A percentile compares a stretch with the other conserved stretches of the same genome.
Evolutionary conservation across 2,888 invertebrate genomes (phyloP).

Genomic region (Drosophila birchii): DNA sequence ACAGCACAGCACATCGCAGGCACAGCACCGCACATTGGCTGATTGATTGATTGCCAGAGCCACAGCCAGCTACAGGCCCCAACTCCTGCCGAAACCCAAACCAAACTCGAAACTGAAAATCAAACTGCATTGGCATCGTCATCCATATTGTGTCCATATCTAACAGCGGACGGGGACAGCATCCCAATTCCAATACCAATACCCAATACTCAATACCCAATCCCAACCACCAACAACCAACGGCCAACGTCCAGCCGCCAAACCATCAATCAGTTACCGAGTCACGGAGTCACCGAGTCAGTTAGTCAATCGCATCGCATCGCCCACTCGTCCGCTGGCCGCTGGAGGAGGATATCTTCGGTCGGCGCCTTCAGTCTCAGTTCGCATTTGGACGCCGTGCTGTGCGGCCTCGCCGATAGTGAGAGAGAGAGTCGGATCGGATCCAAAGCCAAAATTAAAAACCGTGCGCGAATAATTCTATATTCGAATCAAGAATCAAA

Average conservation of each 20-base stretch:
- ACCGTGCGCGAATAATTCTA: slow-evolving; percentile 39
- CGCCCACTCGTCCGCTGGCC: slow-evolving; percentile 57
- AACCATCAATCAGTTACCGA: slow-evolving; percentile 52
- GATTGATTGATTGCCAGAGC: slow-evolving; percentile 73
- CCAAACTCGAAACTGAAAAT: slow-evolving; percentile 43
- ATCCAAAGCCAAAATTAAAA: slow-evolving; percentile 15
- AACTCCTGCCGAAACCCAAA: slow-evolving; percentile 24
- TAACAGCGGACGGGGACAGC: slow-evolving; percentile 40
- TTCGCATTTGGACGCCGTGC: slow-evolving; percentile 79
- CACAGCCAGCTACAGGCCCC: slow-evolving; percentile 21
- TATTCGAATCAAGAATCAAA: slow-evolving; percentile 30
- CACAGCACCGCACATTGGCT: slow-evolving; percentile 1
- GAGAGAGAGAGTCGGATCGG: slow-evolving; percentile 48
- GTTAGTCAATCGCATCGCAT: slow-evolving; percentile 29
- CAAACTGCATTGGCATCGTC: slow-evolving; percentile 27
- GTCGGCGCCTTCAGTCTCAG: slow-evolving; percentile 73
- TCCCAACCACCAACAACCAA: slow-evolving; percentile 10
- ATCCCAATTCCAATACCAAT: slow-evolving; percentile 11
- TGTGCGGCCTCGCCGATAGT: slow-evolving; percentile 72
- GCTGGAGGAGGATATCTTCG: slow-evolving; percentile 74
- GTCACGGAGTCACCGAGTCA: slow-evolving; percentile 49
- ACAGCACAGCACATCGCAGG: slow-evolving; percentile 28
- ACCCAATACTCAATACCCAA: slow-evolving; percentile 1
- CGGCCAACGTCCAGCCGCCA: slow-evolving; percentile 26
- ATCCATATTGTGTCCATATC: slow-evolving; percentile 54